These are phyloP conservation scores for Calypte anna DNA, from an alignment of 2,113 vertebrate species.

Conservation along the genomic window DNA sequence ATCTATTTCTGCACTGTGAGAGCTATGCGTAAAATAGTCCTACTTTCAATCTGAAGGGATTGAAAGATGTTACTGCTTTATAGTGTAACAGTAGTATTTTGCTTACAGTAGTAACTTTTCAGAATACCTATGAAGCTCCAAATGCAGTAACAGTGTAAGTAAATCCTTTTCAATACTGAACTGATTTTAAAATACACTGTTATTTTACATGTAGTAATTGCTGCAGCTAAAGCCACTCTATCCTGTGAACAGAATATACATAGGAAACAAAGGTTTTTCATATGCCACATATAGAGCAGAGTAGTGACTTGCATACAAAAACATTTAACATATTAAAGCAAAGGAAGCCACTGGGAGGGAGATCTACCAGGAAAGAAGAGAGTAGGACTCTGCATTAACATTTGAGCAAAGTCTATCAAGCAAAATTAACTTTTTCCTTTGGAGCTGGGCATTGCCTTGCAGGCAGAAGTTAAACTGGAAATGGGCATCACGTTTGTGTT, in stretches of 20 bases:
- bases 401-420: neutral
- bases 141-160: neutral
- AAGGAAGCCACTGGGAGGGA: neutral
- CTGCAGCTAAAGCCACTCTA: neutral
- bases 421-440: neutral
- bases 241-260: neutral
- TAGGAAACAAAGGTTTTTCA: neutral
- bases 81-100: neutral
- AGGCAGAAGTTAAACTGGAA: neutral
- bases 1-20: neutral
- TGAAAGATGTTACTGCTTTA: neutral
- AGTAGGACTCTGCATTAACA: neutral
- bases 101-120: neutral
- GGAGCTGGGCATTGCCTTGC: neutral
- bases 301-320: neutral
- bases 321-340: neutral
- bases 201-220: neutral
- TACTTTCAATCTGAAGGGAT: neutral
- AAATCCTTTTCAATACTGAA: neutral
- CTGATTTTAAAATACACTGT: neutral
- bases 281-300: neutral
- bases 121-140: neutral
- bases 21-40: neutral
- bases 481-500: fast-evolving
- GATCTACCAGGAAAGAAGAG: neutral